A percentile compares a stretch with the other conserved stretches of the same genome.
Conservation (phyloP, 2,113 vertebrate species). For the Centrocercus urophasianus region DNA sequence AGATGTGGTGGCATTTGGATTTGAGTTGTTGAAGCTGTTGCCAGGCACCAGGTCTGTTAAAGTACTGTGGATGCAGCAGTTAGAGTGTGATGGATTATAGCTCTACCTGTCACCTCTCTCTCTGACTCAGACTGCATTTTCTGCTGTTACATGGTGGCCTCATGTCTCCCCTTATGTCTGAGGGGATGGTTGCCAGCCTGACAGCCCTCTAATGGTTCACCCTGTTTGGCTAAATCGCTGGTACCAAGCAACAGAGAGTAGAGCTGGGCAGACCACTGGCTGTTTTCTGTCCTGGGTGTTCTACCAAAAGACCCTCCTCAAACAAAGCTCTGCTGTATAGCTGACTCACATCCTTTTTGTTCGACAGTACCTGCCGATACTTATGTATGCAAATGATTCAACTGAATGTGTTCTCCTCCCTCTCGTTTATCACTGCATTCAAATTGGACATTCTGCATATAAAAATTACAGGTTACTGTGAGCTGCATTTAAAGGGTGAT, state of each 20-base stretch:
- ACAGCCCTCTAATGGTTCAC: background rate
- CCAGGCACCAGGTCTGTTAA: background rate
- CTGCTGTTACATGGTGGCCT: background rate
- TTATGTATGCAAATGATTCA: background rate
- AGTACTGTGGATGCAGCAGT: background rate
- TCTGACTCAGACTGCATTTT: background rate
- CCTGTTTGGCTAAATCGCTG: background rate
- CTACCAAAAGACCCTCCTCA: background rate
- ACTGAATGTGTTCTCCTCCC: background rate
- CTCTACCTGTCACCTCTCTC: accelerated
- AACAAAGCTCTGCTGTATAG: background rate
- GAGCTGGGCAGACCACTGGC: background rate
- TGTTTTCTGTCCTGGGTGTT: background rate
- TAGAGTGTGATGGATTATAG: background rate
- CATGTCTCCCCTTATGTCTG: background rate
- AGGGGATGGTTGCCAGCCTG: background rate
- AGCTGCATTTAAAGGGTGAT: slow-evolving; percentile 28
- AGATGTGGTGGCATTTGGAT: background rate
- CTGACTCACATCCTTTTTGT: background rate
- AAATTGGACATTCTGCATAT: slow-evolving; percentile 12
- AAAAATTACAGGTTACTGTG: slow-evolving; percentile 43
- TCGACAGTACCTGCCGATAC: background rate
- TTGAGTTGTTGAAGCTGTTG: background rate
- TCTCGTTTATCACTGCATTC: background rate
- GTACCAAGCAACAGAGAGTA: background rate